Evolutionary conservation across 2,113 vertebrate genomes (phyloP).

Genomic region (Corynorhinus townsendii): DNA sequence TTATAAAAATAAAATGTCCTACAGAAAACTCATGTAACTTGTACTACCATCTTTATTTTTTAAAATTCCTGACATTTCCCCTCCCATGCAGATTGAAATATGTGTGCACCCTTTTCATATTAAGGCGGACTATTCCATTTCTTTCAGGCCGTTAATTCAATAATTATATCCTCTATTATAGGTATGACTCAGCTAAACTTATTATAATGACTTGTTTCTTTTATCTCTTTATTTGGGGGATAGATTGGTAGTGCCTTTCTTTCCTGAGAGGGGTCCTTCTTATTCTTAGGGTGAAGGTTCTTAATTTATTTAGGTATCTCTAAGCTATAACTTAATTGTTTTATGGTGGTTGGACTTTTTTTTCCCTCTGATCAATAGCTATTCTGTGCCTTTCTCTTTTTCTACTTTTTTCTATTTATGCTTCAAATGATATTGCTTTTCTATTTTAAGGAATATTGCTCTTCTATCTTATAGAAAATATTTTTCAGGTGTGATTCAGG

Average conservation of each 20-base stretch:
- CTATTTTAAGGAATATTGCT: background rate
- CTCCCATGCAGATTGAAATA: slow-evolving; percentile 46
- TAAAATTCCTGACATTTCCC: slow-evolving; percentile 50
- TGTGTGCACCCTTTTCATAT: slow-evolving; percentile 26
- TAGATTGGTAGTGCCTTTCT: slow-evolving; percentile 5
- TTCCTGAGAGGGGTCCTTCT: background rate
- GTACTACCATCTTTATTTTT: slow-evolving; percentile 15
- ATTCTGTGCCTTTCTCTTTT: slow-evolving; percentile 6
- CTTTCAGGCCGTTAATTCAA: slow-evolving; percentile 60
- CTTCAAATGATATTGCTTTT: background rate
- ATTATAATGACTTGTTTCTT: slow-evolving; percentile 23
- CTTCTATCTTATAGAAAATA: background rate
- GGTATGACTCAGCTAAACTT: slow-evolving; percentile 53
- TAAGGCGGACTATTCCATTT: slow-evolving; percentile 20
- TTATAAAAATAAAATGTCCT: slow-evolving; percentile 11
- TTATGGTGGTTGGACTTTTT: slow-evolving; percentile 29
- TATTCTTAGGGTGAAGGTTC: background rate
- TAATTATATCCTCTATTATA: slow-evolving; percentile 16
- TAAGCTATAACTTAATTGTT: slow-evolving; percentile 45
- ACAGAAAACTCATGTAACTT: slow-evolving; percentile 53
- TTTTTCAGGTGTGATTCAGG: background rate
- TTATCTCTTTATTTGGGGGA: slow-evolving; percentile 47
- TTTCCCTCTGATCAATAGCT: slow-evolving; percentile 1
- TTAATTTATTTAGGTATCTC: slow-evolving; percentile 31
- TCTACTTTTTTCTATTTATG: background rate